A percentile compares a stretch with the other conserved stretches of the same genome.
Conservation (phyloP, 2,888 invertebrate species). For the Acleris holmiana region DNA sequence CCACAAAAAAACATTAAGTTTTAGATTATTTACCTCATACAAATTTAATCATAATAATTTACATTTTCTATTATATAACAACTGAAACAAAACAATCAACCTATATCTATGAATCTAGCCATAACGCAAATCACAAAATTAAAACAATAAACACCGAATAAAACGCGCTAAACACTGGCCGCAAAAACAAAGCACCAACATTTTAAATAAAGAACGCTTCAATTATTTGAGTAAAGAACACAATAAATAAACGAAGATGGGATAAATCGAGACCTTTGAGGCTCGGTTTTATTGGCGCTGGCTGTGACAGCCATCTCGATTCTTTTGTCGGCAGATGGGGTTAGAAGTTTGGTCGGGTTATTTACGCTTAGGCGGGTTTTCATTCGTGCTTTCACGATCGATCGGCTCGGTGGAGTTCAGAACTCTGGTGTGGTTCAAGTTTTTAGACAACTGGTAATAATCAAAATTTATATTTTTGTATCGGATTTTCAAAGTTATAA, state of each 20-base stretch:
- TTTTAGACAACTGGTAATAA: not conserved
- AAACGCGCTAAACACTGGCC: no score
- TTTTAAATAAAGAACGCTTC: slow-evolving; percentile 4
- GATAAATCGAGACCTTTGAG: slow-evolving; percentile 24
- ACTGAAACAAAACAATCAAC: no score
- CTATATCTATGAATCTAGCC: no score
- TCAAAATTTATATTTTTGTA: no score
- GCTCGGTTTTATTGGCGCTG: slow-evolving; percentile 7
- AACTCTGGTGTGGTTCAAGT: not conserved
- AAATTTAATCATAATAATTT: no score
- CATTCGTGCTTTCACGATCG: slow-evolving; percentile 3
- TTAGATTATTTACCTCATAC: no score
- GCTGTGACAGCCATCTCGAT: slow-evolving; percentile 16
- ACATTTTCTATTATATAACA: no score
- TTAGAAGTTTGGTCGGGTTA: not conserved
- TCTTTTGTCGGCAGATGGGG: slow-evolving; percentile 12
- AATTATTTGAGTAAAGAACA: slow-evolving; percentile 31
- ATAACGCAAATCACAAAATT: no score
- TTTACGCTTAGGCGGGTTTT: slow-evolving; percentile 11
- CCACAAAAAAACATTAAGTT: no score
- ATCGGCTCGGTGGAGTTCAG: not conserved
- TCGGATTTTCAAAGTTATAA: no score
- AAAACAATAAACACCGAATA: no score
- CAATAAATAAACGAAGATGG: slow-evolving; percentile 22
- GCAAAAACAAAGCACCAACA: no score